Percentiles rank a stretch among this genome's conserved stretches.
These are phyloP conservation scores for Thinocorus orbignyianus DNA, from an alignment of 2,113 vertebrate genomes.

Conservation along the genomic window DNA sequence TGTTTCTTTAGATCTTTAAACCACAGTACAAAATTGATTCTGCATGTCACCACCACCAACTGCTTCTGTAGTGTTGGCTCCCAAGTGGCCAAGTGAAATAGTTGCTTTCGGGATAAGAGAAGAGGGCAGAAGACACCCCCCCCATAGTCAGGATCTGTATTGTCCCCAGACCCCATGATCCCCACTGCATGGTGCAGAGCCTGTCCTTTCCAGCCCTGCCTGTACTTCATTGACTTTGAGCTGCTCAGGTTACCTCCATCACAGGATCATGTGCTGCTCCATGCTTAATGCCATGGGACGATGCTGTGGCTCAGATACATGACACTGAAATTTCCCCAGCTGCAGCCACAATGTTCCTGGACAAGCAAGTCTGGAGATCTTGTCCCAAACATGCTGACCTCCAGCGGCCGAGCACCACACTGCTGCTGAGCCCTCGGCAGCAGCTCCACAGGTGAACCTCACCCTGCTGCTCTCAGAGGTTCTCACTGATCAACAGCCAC, in stretches of 20 bases:
- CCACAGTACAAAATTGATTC: neutral
- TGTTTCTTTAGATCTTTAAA: neutral
- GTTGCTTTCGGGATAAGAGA: neutral
- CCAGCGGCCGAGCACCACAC: rapidly evolving
- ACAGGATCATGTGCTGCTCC: neutral
- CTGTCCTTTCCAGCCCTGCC: neutral
- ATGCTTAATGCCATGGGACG: neutral
- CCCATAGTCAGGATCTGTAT: rapidly evolving
- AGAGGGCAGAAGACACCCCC: neutral
- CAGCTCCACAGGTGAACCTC: neutral
- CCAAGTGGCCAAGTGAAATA: neutral
- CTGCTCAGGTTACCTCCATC: neutral
- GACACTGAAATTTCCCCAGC: neutral
- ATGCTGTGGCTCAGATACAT: neutral
- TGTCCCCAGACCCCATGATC: neutral
- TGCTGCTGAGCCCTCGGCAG: neutral
- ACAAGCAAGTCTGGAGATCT: neutral
- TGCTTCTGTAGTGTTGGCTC: neutral
- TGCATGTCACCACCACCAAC: neutral
- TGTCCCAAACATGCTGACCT: neutral
- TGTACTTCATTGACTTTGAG: neutral
- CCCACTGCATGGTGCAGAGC: rapidly evolving
- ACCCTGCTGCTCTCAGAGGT: neutral
- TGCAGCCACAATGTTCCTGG: neutral
- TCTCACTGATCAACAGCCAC: rapidly evolving